Evolutionary conservation across 2,888 invertebrate genomes (phyloP).

Genomic region (Parelbella ahira): DNA sequence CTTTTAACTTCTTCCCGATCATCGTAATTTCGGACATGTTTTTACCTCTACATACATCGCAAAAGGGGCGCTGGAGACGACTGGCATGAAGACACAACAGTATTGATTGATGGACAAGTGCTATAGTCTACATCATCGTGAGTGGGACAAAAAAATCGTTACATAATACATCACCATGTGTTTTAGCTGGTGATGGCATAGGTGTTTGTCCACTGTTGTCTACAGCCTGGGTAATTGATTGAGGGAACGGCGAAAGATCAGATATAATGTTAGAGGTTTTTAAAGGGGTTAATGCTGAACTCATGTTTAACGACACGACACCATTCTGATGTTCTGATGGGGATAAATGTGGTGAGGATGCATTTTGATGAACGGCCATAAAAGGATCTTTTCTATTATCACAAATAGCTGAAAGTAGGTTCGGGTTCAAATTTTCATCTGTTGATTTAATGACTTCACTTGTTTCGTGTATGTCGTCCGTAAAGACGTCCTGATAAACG

Average conservation of each 20-base stretch:
- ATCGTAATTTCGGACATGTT: slow-evolving; percentile 3
- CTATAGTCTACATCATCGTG: slow-evolving; percentile 2
- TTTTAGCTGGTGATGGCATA: slow-evolving; percentile 2
- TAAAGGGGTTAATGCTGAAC: slow-evolving; percentile 4
- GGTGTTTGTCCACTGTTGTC: slow-evolving; percentile 1
- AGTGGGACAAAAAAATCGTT: slow-evolving; percentile 17
- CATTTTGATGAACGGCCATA: not conserved
- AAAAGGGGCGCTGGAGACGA: not conserved
- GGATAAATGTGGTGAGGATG: slow-evolving; percentile 3
- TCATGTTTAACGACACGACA: not conserved
- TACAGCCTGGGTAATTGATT: not conserved
- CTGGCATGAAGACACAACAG: slow-evolving; percentile 1
- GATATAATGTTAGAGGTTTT: slow-evolving; percentile 2
- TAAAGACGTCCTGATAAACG: slow-evolving; percentile 12
- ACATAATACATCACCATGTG: slow-evolving; percentile 14
- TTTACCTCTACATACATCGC: slow-evolving; percentile 5
- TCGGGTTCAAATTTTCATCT: slow-evolving; percentile 7
- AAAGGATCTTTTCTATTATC: slow-evolving; percentile 1
- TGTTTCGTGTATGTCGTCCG: slow-evolving; percentile 3
- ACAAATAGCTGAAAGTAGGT: slow-evolving; percentile 1
- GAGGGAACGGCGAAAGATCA: not conserved
- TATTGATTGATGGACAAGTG: not conserved
- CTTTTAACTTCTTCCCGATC: slow-evolving; percentile 3
- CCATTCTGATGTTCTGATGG: slow-evolving; percentile 5
- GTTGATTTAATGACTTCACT: slow-evolving; percentile 4